phyloP scores from a whole-genome alignment of 2,797 vertebrate species.

The Capromys pilorides region DNA sequence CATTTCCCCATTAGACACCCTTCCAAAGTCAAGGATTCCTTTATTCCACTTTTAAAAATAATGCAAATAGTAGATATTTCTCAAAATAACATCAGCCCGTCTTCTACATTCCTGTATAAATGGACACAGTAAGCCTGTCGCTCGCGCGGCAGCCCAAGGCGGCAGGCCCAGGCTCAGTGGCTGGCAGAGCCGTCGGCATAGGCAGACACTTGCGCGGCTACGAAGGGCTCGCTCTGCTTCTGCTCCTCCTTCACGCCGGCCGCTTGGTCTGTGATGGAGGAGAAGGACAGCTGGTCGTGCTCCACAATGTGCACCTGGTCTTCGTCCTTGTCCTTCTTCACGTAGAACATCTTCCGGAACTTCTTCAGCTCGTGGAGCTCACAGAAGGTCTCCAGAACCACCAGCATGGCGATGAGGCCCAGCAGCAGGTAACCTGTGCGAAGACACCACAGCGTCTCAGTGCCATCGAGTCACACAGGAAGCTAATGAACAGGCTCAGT shows the following conservation, averaged over 20 bases:
- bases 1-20: slow-evolving; percentile 28
- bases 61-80: slow-evolving; percentile 68
- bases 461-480: not conserved
- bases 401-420: slow-evolving; percentile 96
- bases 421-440: slow-evolving; percentile 93
- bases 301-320: slow-evolving; percentile 94
- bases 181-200: slow-evolving; percentile 80
- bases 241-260: slow-evolving; percentile 86
- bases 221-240: slow-evolving; percentile 90
- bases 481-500: accelerated
- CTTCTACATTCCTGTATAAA: slow-evolving; percentile 69
- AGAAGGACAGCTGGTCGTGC: slow-evolving; percentile 95
- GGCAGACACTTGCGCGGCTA: slow-evolving; percentile 78
- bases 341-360: slow-evolving; percentile 96
- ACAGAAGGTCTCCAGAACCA: slow-evolving; percentile 97
- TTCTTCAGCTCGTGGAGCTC: slow-evolving; percentile 97
- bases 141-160: slow-evolving; percentile 51
- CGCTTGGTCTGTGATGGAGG: slow-evolving; percentile 89
- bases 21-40: not conserved
- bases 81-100: slow-evolving; percentile 78
- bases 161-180: slow-evolving; percentile 77
- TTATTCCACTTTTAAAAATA: not conserved
- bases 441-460: not conserved
- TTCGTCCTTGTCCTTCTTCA: slow-evolving; percentile 94
- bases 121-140: slow-evolving; percentile 58